phyloP scores from a whole-genome alignment of 2,113 vertebrate genomes.

The Bufo gargarizans region DNA sequence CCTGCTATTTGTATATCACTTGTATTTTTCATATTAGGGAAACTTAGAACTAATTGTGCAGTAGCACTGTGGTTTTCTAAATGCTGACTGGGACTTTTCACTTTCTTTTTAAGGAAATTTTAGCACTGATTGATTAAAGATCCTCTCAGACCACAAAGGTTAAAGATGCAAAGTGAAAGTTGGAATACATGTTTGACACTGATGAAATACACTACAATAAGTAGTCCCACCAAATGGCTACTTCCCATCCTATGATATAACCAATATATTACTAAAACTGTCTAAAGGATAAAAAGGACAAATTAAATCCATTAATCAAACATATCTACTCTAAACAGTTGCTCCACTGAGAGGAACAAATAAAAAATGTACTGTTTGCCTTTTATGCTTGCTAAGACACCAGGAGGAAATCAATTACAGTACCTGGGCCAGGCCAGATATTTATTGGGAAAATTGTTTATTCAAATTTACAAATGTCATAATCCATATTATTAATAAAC shows the following conservation, averaged over 20 bases:
- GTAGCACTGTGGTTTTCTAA: constrained; percentile 77
- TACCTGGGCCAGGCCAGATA: neutral
- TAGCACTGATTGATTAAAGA: constrained; percentile 82
- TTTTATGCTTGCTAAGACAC: constrained; percentile 67
- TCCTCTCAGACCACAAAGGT: constrained; percentile 73
- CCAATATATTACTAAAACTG: constrained; percentile 79
- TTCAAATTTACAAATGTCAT: constrained; percentile 20
- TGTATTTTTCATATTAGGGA: neutral
- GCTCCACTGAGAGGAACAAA: constrained; percentile 75
- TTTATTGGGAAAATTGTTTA: constrained; percentile 20
- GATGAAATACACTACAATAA: constrained; percentile 72
- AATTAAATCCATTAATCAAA: constrained; percentile 88
- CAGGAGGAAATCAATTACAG: constrained; percentile 77
- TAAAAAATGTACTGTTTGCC: constrained; percentile 79
- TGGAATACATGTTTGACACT: constrained; percentile 73
- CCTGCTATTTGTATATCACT: too few relatives aligned
- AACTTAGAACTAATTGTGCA: constrained; percentile 52
- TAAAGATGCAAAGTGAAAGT: constrained; percentile 78
- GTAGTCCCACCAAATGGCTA: constrained; percentile 71
- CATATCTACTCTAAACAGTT: constrained; percentile 80
- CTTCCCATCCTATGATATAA: constrained; percentile 76
- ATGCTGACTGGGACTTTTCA: constrained; percentile 78
- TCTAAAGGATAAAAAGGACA: constrained; percentile 77
- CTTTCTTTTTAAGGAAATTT: constrained; percentile 76
- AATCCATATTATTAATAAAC: neutral